phyloP scores from a whole-genome alignment of 2,797 vertebrate genomes.

The Hippopotamyrus pictus region DNA sequence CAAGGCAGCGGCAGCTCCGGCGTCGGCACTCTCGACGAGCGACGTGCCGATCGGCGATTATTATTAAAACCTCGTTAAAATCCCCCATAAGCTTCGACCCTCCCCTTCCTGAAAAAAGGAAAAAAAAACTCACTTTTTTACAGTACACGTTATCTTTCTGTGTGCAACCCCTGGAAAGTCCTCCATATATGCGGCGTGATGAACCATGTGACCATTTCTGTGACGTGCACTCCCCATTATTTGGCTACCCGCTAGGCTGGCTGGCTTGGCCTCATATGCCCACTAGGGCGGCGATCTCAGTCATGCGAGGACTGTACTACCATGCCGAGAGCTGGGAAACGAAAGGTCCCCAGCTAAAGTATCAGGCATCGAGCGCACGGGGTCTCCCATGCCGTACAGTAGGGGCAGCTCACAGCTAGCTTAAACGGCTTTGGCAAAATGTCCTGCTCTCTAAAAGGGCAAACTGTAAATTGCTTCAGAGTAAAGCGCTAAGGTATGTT shows the following conservation, averaged over 20 bases:
- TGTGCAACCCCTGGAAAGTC: neutral
- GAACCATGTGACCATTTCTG: neutral
- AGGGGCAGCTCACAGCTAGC: neutral
- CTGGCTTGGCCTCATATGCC: neutral
- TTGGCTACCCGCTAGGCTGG: neutral
- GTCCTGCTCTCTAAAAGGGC: neutral
- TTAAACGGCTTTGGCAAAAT: neutral
- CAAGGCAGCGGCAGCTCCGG: conserved; percentile 24
- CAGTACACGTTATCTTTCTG: neutral
- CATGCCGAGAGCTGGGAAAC: neutral
- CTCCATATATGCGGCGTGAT: neutral
- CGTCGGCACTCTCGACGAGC: conserved; percentile 24
- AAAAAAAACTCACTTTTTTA: neutral
- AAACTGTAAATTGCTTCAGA: conserved; percentile 3
- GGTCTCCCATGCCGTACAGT: neutral
- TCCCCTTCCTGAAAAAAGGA: neutral
- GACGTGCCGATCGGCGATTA: conserved; percentile 31
- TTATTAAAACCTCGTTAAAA: conserved; percentile 38
- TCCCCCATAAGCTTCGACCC: neutral
- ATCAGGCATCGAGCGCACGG: neutral
- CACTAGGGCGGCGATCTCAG: conserved; percentile 1
- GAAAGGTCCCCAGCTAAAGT: neutral
- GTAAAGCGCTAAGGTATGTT: neutral
- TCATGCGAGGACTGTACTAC: neutral
- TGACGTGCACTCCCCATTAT: neutral